Conservation (phyloP, 2,113 vertebrate genomes). For the Melanostigma gelatinosum region DNA sequence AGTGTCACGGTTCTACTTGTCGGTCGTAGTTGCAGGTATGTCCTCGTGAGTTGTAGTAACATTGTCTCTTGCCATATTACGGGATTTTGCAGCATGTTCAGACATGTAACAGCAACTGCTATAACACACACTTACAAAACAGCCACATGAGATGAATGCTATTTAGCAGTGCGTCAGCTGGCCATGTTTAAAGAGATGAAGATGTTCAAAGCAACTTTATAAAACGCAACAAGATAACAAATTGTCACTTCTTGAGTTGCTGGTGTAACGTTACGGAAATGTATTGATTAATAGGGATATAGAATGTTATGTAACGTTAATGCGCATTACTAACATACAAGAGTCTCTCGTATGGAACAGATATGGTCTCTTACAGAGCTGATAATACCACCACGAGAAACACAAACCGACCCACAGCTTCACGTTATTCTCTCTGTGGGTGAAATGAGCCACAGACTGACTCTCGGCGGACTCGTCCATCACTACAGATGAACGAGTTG, state of each 20-base stretch:
- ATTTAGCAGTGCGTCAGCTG: not conserved
- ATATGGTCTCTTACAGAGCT: too few species aligned
- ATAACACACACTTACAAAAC: not conserved
- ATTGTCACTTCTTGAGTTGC: not conserved
- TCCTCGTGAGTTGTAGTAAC: not conserved
- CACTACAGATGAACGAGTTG: too few species aligned
- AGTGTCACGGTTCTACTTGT: not conserved
- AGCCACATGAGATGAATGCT: too few species aligned
- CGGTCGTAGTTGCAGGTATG: not conserved
- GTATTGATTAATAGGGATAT: not conserved
- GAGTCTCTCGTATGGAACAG: too few species aligned
- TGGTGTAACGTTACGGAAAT: not conserved
- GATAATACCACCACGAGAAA: not conserved
- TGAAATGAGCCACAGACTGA: not conserved
- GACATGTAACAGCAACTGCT: not conserved
- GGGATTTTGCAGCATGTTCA: not conserved
- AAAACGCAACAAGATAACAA: not conserved
- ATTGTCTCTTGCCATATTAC: not conserved
- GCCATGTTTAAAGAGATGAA: not conserved
- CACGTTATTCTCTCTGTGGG: too few species aligned
- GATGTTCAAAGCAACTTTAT: not conserved
- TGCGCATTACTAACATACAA: too few species aligned
- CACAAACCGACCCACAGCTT: too few species aligned
- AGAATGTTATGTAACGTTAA: too few species aligned
- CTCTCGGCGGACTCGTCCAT: not conserved